A percentile compares a stretch with the other conserved stretches of the same genome.
Conservation (phyloP, 2,888 invertebrate genomes). For the Opisthograptis luteolata region DNA sequence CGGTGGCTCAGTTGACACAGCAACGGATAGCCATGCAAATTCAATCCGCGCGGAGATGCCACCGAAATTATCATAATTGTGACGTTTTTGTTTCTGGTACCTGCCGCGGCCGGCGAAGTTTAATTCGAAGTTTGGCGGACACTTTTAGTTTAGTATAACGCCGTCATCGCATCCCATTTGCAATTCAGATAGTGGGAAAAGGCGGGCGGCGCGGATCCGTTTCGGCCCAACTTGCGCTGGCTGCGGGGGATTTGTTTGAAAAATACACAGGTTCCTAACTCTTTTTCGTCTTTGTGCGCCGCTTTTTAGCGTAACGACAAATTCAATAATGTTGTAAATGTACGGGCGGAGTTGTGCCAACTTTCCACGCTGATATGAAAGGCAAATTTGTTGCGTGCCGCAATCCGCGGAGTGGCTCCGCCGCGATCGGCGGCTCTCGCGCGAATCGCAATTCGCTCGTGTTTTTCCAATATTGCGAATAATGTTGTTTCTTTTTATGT, state of each 20-base stretch:
- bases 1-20: conserved; percentile 81
- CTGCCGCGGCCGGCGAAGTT: conserved; percentile 73
- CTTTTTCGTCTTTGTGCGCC: conserved; percentile 61
- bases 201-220: conserved; percentile 69
- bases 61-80: conserved; percentile 82
- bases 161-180: conserved; percentile 79
- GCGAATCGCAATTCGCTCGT: conserved; percentile 24
- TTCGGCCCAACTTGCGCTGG: conserved; percentile 68
- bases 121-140: conserved; percentile 81
- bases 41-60: conserved; percentile 78
- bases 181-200: conserved; percentile 82
- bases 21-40: conserved; percentile 83
- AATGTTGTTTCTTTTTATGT: conserved; percentile 29
- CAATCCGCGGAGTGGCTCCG: conserved; percentile 30
- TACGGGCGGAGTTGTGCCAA: conserved; percentile 44
- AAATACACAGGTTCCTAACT: conserved; percentile 68
- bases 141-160: conserved; percentile 82
- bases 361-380: conserved; percentile 35
- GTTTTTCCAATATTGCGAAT: conserved; percentile 28
- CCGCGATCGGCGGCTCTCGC: conserved; percentile 12
- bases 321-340: conserved; percentile 70
- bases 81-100: conserved; percentile 83
- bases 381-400: conserved; percentile 37
- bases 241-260: conserved; percentile 71
- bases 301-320: conserved; percentile 69